phyloP scores from a whole-genome alignment of 2,888 invertebrate species.

The Drosophila colorata region DNA sequence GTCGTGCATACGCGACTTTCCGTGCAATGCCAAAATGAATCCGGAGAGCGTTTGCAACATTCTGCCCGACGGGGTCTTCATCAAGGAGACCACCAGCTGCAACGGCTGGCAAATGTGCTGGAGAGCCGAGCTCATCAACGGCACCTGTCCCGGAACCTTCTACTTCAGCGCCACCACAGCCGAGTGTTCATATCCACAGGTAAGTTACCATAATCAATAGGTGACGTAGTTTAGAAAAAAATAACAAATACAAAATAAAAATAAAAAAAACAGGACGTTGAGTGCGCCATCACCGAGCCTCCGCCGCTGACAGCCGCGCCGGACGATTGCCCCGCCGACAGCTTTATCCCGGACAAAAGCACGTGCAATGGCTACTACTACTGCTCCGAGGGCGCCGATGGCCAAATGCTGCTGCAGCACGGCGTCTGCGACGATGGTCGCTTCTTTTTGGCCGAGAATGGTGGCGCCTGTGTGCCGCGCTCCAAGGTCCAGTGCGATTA shows the following conservation, averaged over 20 bases:
- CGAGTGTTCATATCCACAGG: conserved; percentile 70
- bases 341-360: conserved; percentile 72
- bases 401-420: conserved; percentile 53
- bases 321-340: conserved; percentile 62
- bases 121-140: conserved; percentile 55
- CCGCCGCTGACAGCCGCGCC: conserved; percentile 45
- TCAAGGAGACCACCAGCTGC: conserved; percentile 64
- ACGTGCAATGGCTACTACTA: conserved; percentile 81
- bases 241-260: too few species aligned
- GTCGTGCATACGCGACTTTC: conserved; percentile 68
- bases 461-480: conserved; percentile 77
- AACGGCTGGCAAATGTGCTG: conserved; percentile 74
- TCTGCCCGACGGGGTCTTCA: conserved; percentile 78
- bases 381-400: conserved; percentile 49
- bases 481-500: conserved; percentile 61
- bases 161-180: conserved; percentile 65
- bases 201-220: too few species aligned
- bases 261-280: too few species aligned
- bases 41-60: conserved; percentile 81
- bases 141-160: conserved; percentile 72
- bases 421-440: conserved; percentile 64
- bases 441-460: conserved; percentile 69
- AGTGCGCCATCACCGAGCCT: conserved; percentile 43
- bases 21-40: conserved; percentile 60
- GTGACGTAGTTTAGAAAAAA: too few species aligned